Base-by-base conservation (phyloP, 2,113 vertebrate species). In the Eleginops maclovinus region DNA sequence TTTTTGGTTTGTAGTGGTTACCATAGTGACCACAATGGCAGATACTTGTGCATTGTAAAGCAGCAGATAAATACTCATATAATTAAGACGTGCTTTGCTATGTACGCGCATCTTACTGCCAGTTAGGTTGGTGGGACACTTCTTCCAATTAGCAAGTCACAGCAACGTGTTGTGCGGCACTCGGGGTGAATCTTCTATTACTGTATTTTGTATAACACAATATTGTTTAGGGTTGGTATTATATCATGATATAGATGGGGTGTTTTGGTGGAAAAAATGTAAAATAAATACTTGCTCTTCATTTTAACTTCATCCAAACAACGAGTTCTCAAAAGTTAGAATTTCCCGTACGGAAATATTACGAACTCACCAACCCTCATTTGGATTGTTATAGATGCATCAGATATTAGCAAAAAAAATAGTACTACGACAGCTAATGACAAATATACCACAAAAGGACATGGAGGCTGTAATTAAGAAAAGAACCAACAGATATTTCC, bases 1-100 rank as follows among this genome's bases (percentile, higher is more conserved):
- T 53, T 46, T 64, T 74, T 55, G 49, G 31, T 24, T 10, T 22
- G 51, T 59, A 26, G 13, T 21, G 53, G 59, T 71, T 67, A 54
- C 61, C 36, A 53, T 44, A 44, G 41, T 16, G 2, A 70, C 56
- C 14, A 9, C 21, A 56, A 62, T 31, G 58, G 17, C 21, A 51
- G 26, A 16, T 50, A 26, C 60, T 50, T 56, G 19, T 49, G 49
- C 49, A 54, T 61, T 53, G 9, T 17, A 5, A 21, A 51, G 54
- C 43, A 4, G 19, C 49, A 13, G 61, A 50, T 59, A 12, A 12
- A 41, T 47, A 49, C 10, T 10, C n/a, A 19, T 26, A 28, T 22
- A 14, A 59, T 65, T 5, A 0, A 47, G 49, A 47, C 17, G 15
- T 26, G 63, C 44, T 40, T 22, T 44, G 5, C 31, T 17, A 19